Conservation (phyloP, 2,113 vertebrate genomes). For the Noturus placidus region DNA sequence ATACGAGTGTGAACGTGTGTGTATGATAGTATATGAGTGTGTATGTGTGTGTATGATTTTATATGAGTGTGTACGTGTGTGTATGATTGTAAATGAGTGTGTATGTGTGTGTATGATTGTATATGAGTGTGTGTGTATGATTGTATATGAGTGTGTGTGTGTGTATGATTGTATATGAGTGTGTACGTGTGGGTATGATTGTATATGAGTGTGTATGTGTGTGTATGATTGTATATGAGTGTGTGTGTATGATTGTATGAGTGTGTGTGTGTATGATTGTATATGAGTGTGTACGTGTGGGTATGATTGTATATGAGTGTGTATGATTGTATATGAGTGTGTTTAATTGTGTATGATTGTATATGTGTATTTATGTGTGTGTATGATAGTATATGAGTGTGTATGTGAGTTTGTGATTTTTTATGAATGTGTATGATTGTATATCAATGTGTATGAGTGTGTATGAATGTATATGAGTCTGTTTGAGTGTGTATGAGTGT, state of each 20-base stretch:
- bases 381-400: no score
- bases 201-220: not conserved
- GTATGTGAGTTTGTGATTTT: no score
- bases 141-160: not conserved
- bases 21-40: not conserved
- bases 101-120: no score
- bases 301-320: not conserved
- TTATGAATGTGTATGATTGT: not conserved
- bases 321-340: conserved; percentile 6
- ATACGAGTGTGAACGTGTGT: conserved; percentile 15
- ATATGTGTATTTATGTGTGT: not conserved
- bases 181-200: not conserved
- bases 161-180: not conserved
- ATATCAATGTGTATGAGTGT: not conserved
- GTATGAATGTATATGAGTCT: conserved; percentile 3
- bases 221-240: not conserved
- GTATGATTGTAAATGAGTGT: not conserved
- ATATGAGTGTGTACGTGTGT: conserved; percentile 1
- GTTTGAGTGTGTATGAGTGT: not conserved
- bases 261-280: no score
- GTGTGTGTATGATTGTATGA: no score
- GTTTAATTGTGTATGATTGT: conserved; percentile 11
- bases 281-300: no score
- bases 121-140: no score
- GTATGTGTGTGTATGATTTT: not conserved